Conservation (phyloP, 2,888 invertebrate genomes). For the Listrodromus nycthemerus region DNA sequence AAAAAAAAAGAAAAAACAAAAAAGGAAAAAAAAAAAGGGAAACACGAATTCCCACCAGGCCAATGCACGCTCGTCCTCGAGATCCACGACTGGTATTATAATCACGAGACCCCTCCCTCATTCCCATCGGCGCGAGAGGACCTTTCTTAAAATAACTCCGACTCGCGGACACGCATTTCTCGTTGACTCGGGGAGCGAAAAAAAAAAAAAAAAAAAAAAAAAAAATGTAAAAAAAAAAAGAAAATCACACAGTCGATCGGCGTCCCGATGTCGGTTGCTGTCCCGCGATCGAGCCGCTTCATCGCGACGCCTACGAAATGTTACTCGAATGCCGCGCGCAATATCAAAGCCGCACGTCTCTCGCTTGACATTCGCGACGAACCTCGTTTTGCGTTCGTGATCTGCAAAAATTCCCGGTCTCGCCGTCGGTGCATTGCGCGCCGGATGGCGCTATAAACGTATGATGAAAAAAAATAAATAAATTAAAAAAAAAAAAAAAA, state of each 20-base stretch:
- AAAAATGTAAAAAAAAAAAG: constrained; percentile 41
- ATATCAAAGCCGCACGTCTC: constrained; percentile 12
- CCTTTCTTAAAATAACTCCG: constrained; percentile 58
- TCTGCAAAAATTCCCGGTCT: constrained; percentile 18
- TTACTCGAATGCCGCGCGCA: constrained; percentile 39
- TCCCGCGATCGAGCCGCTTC: constrained; percentile 29
- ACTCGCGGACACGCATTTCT: constrained; percentile 22
- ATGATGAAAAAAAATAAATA: neutral
- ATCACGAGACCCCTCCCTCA: constrained; percentile 28
- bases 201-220: constrained; percentile 42
- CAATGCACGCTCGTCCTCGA: constrained; percentile 41
- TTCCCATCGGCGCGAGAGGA: constrained; percentile 9
- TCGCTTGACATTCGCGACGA: constrained; percentile 51
- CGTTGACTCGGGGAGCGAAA: constrained; percentile 30
- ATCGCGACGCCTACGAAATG: constrained; percentile 58
- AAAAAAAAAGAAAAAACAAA: constrained; percentile 22
- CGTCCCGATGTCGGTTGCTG: constrained; percentile 45
- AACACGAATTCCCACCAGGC: constrained; percentile 9
- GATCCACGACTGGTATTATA: constrained; percentile 53
- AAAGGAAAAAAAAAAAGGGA: constrained; percentile 18
- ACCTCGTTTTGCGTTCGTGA: constrained; percentile 1
- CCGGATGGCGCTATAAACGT: neutral
- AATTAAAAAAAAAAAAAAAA: neutral
- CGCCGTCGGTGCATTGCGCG: neutral
- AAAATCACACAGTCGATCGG: constrained; percentile 51